Evolutionary conservation across 2,113 vertebrate genomes (phyloP), one percentile per base, ranked within the genome.

Genomic region (Otis tarda): DNA sequence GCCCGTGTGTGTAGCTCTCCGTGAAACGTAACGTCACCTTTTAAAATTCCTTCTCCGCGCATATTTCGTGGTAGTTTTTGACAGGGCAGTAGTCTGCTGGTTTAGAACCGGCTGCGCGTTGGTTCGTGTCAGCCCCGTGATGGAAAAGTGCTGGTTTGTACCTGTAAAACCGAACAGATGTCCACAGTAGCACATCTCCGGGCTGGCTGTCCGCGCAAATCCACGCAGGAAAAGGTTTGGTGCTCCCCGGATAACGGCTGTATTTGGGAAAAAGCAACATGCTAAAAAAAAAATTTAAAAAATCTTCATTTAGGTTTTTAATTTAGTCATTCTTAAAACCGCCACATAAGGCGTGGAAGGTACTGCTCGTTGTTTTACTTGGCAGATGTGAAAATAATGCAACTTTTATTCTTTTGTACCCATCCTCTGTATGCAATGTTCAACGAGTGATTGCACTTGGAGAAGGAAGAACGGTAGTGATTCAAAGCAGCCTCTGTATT

Each of bases 11-110:
- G 55, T 1, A 28, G 59, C 68, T 39, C 30, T 20, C 55, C 4
- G 31, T 2, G 63, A 63, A 7, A 6, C 2, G 57, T 3, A 19
- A 5, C 12, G 12, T 4, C 16, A 1, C 23, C 0, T 2, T 61
- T 37, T 3, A 3, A 15, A 55, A 24, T 39, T 0, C 13, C 41
- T 64, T 10, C 3, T 9, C 61, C 3, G 45, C 0, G 35, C 33
- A 0, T 30, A 2, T 79, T 47, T 25, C 4, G 12, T 1, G 24
- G 5, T 27, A 2, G 9, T 8, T 52, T 39, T n/a, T 20, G 86
- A 1, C 70, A 7, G 12, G 47, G 13, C n/a, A 5, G 60, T 17
- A 5, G 20, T 0, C 5, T 2, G 1, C 14, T 2, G 77, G 3
- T 69, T 24, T 20, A 2, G 45, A 50, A 47, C 17, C 0, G 45